Evolutionary conservation across 2,888 invertebrate genomes (phyloP).

Genomic region (Eupithecia centaureata): DNA sequence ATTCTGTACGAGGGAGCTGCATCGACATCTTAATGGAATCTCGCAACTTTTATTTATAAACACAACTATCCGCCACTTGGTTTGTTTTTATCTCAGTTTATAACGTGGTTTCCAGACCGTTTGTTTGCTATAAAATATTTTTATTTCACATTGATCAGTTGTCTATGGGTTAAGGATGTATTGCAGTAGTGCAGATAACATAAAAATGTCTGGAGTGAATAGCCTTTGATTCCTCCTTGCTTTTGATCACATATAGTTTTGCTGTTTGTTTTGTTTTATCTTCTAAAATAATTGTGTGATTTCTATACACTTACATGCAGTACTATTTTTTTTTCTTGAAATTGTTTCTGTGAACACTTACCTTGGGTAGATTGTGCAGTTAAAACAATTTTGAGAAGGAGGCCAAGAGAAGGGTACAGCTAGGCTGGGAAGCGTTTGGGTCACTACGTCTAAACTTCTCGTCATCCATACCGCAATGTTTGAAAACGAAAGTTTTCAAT

Average conservation of each 20-base stretch:
- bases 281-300: neutral
- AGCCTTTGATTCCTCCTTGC: neutral
- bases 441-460: no score
- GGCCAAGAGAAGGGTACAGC: no score
- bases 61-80: constrained; percentile 18
- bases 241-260: neutral
- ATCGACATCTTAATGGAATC: constrained; percentile 21
- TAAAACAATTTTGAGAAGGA: no score
- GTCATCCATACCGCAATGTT: no score
- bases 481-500: no score
- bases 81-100: constrained; percentile 32
- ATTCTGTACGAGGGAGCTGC: constrained; percentile 5
- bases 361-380: no score
- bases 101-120: constrained; percentile 17
- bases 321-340: no score
- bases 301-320: neutral
- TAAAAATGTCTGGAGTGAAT: constrained; percentile 5
- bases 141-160: constrained; percentile 20
- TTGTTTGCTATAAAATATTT: constrained; percentile 33
- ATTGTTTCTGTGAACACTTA: no score
- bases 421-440: no score
- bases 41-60: constrained; percentile 22
- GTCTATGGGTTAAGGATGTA: neutral
- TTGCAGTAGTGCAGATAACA: neutral
- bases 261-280: neutral